Evolutionary conservation across 2,888 invertebrate species (phyloP).

Genomic region (Eubasilissa splendida): DNA sequence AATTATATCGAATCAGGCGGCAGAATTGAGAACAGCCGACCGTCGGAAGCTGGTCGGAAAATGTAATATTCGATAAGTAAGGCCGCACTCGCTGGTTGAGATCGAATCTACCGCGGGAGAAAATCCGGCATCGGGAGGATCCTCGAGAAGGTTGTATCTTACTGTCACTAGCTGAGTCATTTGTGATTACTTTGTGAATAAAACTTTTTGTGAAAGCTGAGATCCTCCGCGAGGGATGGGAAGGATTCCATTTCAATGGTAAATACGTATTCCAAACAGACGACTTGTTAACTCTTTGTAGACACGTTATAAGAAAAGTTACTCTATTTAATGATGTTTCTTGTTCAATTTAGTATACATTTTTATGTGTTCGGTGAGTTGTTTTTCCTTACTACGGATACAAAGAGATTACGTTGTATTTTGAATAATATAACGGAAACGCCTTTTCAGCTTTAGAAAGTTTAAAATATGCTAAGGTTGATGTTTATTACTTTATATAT

Average conservation of each 20-base stretch:
- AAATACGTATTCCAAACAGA: conserved; percentile 31
- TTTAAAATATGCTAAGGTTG: too few species aligned
- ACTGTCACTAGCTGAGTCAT: conserved; percentile 36
- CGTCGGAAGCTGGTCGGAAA: conserved; percentile 12
- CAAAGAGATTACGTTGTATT: not conserved
- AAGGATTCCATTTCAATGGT: conserved; percentile 15
- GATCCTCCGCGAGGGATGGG: conserved; percentile 12
- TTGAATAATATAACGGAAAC: too few species aligned
- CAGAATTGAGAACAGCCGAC: not conserved
- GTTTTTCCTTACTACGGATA: not conserved
- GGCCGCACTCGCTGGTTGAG: conserved; percentile 25
- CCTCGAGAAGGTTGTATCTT: conserved; percentile 11
- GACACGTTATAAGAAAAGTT: conserved; percentile 30
- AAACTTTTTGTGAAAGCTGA: conserved; percentile 36
- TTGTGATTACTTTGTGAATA: conserved; percentile 34
- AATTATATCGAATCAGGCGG: not conserved
- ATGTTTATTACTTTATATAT: too few species aligned
- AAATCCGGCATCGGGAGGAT: conserved; percentile 9
- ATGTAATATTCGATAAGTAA: conserved; percentile 33
- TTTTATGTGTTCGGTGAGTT: conserved; percentile 2
- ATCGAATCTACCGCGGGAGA: conserved; percentile 19
- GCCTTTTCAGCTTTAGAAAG: too few species aligned
- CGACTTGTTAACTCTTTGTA: conserved; percentile 34
- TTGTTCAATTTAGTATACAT: conserved; percentile 17
- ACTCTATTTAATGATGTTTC: conserved; percentile 35